Base-by-base conservation (phyloP, 2,797 vertebrate genomes). In the Micrastur ruficollis region DNA sequence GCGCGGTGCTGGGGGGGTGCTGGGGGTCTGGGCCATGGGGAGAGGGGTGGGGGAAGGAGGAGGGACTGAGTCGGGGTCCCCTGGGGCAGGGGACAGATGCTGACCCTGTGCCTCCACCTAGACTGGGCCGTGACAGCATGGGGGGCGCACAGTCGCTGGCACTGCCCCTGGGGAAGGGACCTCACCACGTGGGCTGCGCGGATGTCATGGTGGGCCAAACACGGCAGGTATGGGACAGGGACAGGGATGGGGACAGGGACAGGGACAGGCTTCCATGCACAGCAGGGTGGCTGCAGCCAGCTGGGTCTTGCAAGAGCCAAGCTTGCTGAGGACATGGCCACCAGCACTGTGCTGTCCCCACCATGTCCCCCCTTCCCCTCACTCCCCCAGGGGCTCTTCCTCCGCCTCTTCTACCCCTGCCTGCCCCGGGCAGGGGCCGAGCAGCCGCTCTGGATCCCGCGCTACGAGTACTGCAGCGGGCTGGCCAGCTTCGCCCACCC, bases 331-430 rank as follows among this genome's bases (percentile, higher is more conserved):
- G 49, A 16, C 49, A 2, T 0, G 12, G 73, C 44, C 40, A 15
- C 12, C 5, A 0, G 1, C 49, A 13, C 29, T 3, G 23, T 5
- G 44, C 73, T 25, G 63, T 53, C 67, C 63, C 72, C 86, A 44
- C 40, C 0, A 12, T 2, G 14, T 46, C 27, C 65, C 42, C 46
- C 9, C 6, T 20, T 16, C 25, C 44, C 73, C 62, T 75, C 44
- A 82, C 40, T 66, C 40, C 81, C 40, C 9, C 91, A 98, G 98
- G 98, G 98, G 17, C 97, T 97, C 65, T 97, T 98, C 92, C 94
- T 98, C 21, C 97, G 98, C 32, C 97, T 98, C 18, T 98, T 98
- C 94, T 98, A 98, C 92, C 98, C 98, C 27, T 98, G 97, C 73
- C 18, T 91, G 86, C 42, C 92, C 5, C 79, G 10, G 50, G 62